A percentile compares a stretch with the other conserved stretches of the same genome.
phyloP scores from a whole-genome alignment of 1,140 invertebrate genomes.

The Drosophila subobscura region DNA sequence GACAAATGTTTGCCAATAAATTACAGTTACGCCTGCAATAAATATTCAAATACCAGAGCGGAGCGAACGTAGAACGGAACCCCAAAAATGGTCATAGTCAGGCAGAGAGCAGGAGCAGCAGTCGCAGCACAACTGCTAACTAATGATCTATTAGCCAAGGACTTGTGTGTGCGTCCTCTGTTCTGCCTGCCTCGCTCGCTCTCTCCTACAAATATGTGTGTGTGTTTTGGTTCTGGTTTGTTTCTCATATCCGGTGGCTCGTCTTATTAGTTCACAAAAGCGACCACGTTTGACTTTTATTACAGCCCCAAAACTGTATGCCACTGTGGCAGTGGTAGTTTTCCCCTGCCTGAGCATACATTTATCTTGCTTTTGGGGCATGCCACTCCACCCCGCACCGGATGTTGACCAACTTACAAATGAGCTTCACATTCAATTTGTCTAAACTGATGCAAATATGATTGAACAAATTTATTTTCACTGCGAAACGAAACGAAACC shows the following conservation, averaged over 20 bases:
- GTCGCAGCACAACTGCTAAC: conserved; percentile 66
- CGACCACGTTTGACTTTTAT: conserved; percentile 77
- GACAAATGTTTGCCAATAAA: conserved; percentile 75
- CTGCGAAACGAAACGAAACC: conserved; percentile 13
- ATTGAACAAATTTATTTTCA: conserved; percentile 65
- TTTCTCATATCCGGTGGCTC: conserved; percentile 57
- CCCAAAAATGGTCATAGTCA: conserved; percentile 42
- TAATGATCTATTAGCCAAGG: conserved; percentile 75
- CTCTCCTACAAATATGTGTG: not conserved
- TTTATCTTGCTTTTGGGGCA: conserved; percentile 54
- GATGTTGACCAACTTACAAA: conserved; percentile 48
- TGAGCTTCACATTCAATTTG: conserved; percentile 65
- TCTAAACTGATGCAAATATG: conserved; percentile 54
- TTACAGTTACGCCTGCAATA: conserved; percentile 77
- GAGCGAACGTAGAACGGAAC: conserved; percentile 16
- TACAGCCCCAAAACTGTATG: conserved; percentile 13
- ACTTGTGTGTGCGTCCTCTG: conserved; percentile 39
- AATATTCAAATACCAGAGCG: conserved; percentile 70
- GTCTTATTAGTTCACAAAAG: conserved; percentile 73
- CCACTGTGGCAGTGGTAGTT: conserved; percentile 42
- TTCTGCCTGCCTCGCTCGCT: conserved; percentile 14
- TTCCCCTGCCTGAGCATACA: conserved; percentile 45
- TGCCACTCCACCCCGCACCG: conserved; percentile 10
- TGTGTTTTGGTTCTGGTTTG: conserved; percentile 2
- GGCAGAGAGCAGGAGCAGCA: too few relatives aligned